These are phyloP conservation scores for Amiota mariae DNA, from an alignment of 2,888 invertebrate genomes.

Conservation along the genomic window DNA sequence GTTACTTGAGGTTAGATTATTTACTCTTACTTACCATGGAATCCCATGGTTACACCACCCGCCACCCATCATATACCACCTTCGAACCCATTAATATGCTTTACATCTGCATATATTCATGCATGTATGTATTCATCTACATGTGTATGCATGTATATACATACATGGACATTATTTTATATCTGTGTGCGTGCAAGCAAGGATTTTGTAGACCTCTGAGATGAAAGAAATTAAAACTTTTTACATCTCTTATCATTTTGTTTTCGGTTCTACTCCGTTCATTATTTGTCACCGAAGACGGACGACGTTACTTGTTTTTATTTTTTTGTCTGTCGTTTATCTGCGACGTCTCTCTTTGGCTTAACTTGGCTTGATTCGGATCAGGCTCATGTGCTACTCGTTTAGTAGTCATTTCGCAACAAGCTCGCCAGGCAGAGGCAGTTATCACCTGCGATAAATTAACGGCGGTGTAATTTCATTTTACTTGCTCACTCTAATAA, in stretches of 20 bases:
- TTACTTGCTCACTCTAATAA: neutral
- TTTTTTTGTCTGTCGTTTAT: neutral
- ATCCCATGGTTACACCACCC: neutral
- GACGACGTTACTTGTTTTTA: neutral
- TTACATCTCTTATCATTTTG: slow-evolving; percentile 23
- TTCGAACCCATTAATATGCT: neutral
- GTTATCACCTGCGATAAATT: slow-evolving; percentile 18
- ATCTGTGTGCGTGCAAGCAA: slow-evolving; percentile 29
- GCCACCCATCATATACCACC: neutral
- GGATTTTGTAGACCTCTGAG: slow-evolving; percentile 33
- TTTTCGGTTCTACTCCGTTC: neutral
- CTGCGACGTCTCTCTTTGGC: neutral
- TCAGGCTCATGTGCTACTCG: neutral
- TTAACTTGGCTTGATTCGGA: neutral
- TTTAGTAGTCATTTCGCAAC: slow-evolving; percentile 12
- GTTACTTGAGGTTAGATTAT: neutral
- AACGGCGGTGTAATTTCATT: neutral
- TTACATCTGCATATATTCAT: neutral
- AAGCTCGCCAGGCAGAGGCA: slow-evolving; percentile 4
- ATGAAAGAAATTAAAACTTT: slow-evolving; percentile 32
- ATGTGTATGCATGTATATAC: too few species aligned
- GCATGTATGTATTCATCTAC: neutral
- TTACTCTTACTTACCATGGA: slow-evolving; percentile 5
- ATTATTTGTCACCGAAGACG: slow-evolving; percentile 1
- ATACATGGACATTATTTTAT: slow-evolving; percentile 11